phyloP scores from a whole-genome alignment of 2,797 vertebrate genomes.

The Allobates femoralis region DNA sequence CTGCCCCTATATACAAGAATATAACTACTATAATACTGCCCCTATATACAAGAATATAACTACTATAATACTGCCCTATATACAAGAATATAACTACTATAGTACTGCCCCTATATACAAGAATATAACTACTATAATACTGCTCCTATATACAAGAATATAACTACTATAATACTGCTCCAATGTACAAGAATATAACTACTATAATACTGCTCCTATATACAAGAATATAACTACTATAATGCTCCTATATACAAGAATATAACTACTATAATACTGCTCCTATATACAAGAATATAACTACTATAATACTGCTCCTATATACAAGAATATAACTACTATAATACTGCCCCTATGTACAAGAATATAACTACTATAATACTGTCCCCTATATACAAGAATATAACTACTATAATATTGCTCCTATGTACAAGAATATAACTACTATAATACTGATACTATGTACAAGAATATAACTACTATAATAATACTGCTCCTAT shows the following conservation, averaged over 20 bases:
- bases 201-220: slow-evolving; percentile 5
- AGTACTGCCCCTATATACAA: too few relatives aligned
- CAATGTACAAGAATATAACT: slow-evolving; percentile 12
- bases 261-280: slow-evolving; percentile 21
- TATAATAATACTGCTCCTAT: neutral
- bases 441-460: neutral
- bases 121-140: too few relatives aligned
- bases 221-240: slow-evolving; percentile 12
- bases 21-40: slow-evolving; percentile 22
- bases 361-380: slow-evolving; percentile 11
- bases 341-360: slow-evolving; percentile 6
- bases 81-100: too few relatives aligned
- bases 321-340: neutral
- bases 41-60: slow-evolving; percentile 5
- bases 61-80: slow-evolving; percentile 3
- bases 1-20: neutral
- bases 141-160: too few relatives aligned
- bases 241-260: too few relatives aligned
- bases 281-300: slow-evolving; percentile 14
- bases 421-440: neutral
- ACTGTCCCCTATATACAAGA: neutral
- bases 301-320: slow-evolving; percentile 7
- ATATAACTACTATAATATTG: slow-evolving; percentile 9
- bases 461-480: neutral
- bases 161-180: too few relatives aligned